A percentile compares a stretch with the other conserved stretches of the same genome.
Conservation (phyloP, 2,113 vertebrate species). For the Hypocryptadius cinnamomeus region DNA sequence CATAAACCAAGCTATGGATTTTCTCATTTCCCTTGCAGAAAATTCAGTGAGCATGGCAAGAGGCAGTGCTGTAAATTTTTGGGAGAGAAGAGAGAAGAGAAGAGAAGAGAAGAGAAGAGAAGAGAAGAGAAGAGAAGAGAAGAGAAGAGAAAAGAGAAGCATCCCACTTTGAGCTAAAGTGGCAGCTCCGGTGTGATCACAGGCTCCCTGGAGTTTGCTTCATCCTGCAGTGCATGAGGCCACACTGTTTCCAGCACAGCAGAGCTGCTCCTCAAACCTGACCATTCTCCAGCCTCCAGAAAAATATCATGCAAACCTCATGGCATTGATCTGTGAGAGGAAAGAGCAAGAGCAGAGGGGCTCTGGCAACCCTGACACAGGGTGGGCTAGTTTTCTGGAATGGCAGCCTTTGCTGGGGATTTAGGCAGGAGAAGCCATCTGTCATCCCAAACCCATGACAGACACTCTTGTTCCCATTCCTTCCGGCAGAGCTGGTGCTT, state of each 20-base stretch:
- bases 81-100: neutral
- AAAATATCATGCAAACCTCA: neutral
- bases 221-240: neutral
- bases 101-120: neutral
- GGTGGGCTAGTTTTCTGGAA: neutral
- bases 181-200: neutral
- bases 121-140: neutral
- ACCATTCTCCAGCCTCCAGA: neutral
- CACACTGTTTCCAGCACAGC: neutral
- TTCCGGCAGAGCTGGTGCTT: accelerated
- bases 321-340: accelerated
- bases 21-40: slow-evolving; percentile 48
- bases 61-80: neutral
- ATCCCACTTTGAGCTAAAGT: neutral
- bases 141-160: neutral
- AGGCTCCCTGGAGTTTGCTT: neutral
- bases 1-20: slow-evolving; percentile 39
- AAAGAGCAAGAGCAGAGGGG: neutral
- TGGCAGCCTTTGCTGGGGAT: neutral
- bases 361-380: accelerated
- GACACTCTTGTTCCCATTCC: neutral
- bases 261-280: neutral
- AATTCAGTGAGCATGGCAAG: neutral
- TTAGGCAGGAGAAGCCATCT: neutral
- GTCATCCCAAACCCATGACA: neutral